Base-by-base conservation (phyloP, 37 sponge, comb jelly and placozoan genomes). In the Beroe ovata region DNA sequence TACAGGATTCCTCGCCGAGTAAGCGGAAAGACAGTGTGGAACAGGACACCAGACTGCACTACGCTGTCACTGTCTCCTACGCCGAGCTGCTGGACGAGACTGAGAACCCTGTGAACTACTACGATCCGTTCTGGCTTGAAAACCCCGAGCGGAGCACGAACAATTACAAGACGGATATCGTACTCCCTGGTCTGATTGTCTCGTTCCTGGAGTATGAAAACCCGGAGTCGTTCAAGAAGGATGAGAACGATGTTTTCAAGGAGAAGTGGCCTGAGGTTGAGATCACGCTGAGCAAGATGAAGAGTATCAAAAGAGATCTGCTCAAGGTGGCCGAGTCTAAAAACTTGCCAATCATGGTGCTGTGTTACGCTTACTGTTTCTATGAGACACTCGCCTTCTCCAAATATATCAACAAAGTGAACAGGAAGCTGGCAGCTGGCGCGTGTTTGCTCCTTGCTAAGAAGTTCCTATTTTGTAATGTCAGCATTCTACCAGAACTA, bases 221-320 rank as follows among this genome's bases (percentile, higher is more conserved):
- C 58, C 84, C 84, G 84, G 84, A 77, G 59, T 77, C 84, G 0
- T 77, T 47, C 58, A 77, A 77, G 58, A 77, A 77, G 54, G 84
- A 77, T 22, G 59, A 39, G 33, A 77, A 77, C 28, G 84, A 77
- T 16, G 25, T 21, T 47, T 77, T 77, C 33, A 77, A 77, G 58
- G 84, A 77, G 29, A 77, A 77, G 33, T 77, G 84, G 84, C 84
- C 84, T 4, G 84, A 77, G 38, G 84, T 77, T n/a, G 84, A 77
- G 4, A 77, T 77, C 16, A 77, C 84, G 1, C 59, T 77, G 11
- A 77, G 84, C 58, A 77, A 77, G 58, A 77, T 77, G 84, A 77
- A 77, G 54, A 77, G 84, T 26, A 77, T 77, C 8, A 77, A 77
- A 41, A 22, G 28, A 4, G 84, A 77, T 19, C 84, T 77, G 16